Evolutionary conservation across 1,140 invertebrate species (phyloP), one percentile per base, ranked within the genome.

Genomic region (Brachionus sp.): DNA sequence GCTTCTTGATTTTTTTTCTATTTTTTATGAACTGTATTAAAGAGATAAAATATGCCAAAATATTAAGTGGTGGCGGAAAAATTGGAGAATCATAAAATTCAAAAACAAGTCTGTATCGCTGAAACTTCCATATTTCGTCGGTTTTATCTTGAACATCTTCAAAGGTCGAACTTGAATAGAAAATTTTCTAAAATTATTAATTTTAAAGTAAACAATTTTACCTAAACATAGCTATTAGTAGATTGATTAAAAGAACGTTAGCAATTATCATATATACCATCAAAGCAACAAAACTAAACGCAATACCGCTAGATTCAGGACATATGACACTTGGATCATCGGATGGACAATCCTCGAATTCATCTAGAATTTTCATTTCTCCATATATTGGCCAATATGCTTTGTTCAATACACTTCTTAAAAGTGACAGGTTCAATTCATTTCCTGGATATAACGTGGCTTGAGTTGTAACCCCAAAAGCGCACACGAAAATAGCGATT

Each of bases 21-120:
- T 64, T 80, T 80, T 66, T 80, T 12, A 92, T 85, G 92, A 93
- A 91, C 87, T 95, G 93, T 39, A 94, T 90, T 64, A 95, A 91
- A 90, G 93, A 96, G n/a, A 83, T 44, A 73, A 84, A 46, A 50
- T 84, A 77, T 68, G 68, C 66, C 13, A 77, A 13, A 19, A 84
- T 42, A 42, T 77, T 84, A 19, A 84, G 33, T 33, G 83, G 83
- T 12, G 83, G 83, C 5, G 83, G 83, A n/a, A 84, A 77, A 42
- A 77, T 44, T 33, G 83, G 83, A n/a, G 46, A 57, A 25, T 77
- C 35, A 77, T 77, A 77, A 46, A 39, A 84, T 39, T 84, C 83
- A 25, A 53, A 75, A 33, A 84, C 83, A 23, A 84, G 66, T 46
- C 50, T 44, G 57, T 77, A 77, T 19, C 62, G 50, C 19, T 77